Conservation (phyloP, 2,888 invertebrate species). For the Capitulum mitella region DNA sequence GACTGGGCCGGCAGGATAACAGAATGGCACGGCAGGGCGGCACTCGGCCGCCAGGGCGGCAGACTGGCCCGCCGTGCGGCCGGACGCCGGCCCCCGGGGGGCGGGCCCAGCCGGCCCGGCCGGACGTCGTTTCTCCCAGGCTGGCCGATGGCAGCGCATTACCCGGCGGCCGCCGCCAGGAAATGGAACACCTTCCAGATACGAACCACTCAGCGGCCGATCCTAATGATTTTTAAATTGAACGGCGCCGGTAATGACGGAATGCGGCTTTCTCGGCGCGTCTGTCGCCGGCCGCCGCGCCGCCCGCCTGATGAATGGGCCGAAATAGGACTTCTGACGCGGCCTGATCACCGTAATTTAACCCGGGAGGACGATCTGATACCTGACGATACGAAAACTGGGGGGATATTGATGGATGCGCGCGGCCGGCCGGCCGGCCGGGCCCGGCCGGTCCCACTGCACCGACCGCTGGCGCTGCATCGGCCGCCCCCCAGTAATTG, state of each 20-base stretch:
- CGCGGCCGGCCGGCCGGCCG: not conserved
- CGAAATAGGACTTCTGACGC: not conserved
- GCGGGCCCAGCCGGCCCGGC: too few species aligned
- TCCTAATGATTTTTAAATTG: slow-evolving; percentile 23
- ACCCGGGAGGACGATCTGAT: not conserved
- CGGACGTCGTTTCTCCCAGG: too few species aligned
- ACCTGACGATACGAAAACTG: not conserved
- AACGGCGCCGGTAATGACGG: slow-evolving; percentile 5
- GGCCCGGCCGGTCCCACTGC: not conserved
- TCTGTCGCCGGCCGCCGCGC: not conserved
- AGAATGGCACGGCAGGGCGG: too few species aligned
- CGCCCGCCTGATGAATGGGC: not conserved
- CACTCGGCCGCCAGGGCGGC: not conserved
- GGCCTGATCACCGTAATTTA: slow-evolving; percentile 11
- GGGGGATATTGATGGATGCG: slow-evolving; percentile 3
- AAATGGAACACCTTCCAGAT: slow-evolving; percentile 20
- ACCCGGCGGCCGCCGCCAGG: not conserved
- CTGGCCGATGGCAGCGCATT: not conserved
- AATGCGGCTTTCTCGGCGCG: not conserved
- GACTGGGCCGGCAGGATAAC: not conserved
- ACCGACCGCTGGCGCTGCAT: not conserved
- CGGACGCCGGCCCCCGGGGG: not conserved
- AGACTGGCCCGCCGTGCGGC: not conserved
- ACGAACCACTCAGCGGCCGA: slow-evolving; percentile 6
- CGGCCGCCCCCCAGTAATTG: not conserved